Evolutionary conservation across 1,140 invertebrate species (phyloP).

Genomic region (Andrena cerasifolii): DNA sequence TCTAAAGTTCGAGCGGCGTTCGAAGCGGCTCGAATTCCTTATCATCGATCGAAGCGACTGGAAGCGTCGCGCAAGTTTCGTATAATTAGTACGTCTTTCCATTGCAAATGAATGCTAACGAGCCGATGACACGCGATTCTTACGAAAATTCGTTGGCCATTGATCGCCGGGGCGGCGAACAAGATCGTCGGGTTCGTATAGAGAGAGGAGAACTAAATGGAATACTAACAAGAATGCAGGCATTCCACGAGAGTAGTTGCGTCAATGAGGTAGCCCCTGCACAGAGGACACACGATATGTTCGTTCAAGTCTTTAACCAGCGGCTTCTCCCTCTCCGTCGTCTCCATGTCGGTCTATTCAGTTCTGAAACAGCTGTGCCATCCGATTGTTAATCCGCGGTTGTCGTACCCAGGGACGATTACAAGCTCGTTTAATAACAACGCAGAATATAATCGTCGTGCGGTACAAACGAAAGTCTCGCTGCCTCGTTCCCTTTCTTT

Average conservation of each 20-base stretch:
- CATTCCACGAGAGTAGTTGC: slow-evolving; percentile 92
- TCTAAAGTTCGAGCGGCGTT: no score
- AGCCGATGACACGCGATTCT: neutral
- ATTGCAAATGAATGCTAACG: slow-evolving; percentile 31
- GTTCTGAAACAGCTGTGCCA: slow-evolving; percentile 62
- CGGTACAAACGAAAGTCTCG: neutral
- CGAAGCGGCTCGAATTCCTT: no score
- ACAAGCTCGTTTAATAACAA: neutral
- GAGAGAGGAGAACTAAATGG: neutral
- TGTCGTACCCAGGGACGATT: neutral
- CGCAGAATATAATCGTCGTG: neutral
- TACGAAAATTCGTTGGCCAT: neutral
- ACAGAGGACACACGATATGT: slow-evolving; percentile 88
- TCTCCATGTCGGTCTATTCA: slow-evolving; percentile 57
- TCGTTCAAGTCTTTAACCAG: slow-evolving; percentile 85
- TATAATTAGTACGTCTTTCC: neutral
- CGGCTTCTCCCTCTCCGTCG: slow-evolving; percentile 69
- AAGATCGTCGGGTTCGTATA: no score
- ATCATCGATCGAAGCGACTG: no score
- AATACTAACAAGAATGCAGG: slow-evolving; percentile 90
- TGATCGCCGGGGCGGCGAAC: neutral
- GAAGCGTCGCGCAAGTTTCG: neutral
- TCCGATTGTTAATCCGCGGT: slow-evolving; percentile 52
- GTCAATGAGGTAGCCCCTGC: slow-evolving; percentile 91
- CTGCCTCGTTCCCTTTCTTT: neutral